Conservation (phyloP, 2,797 vertebrate species). For the Scolopax rusticola region DNA sequence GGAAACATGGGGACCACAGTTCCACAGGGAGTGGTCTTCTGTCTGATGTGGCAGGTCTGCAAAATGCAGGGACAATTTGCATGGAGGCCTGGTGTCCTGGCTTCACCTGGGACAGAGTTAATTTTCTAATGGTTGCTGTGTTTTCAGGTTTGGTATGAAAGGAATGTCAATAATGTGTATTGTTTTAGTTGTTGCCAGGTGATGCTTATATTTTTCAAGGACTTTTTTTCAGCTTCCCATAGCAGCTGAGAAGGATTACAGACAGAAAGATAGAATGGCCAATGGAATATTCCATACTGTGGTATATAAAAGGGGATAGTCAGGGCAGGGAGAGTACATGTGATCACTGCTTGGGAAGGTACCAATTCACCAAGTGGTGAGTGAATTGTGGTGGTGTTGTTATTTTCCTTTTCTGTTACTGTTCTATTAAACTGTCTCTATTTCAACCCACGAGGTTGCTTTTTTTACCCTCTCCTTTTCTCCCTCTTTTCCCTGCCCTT, state of each 20-base stretch:
- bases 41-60: neutral
- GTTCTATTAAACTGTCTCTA: neutral
- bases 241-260: neutral
- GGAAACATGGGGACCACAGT: neutral
- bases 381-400: neutral
- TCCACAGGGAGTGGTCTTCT: neutral
- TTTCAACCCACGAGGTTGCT: neutral
- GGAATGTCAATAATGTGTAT: neutral
- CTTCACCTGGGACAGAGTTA: neutral
- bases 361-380: neutral
- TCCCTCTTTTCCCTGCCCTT: neutral
- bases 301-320: neutral
- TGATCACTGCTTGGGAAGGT: neutral
- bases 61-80: neutral
- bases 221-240: neutral
- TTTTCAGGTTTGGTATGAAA: neutral
- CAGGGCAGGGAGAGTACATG: neutral
- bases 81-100: neutral
- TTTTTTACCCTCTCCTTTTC: neutral
- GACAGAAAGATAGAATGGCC: neutral
- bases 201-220: neutral
- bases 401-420: neutral
- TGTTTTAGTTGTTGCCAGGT: neutral
- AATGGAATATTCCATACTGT: neutral
- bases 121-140: neutral